These are phyloP conservation scores for Sebastes ruberrimus DNA, from an alignment of 2,797 vertebrate species.

Conservation along the genomic window DNA sequence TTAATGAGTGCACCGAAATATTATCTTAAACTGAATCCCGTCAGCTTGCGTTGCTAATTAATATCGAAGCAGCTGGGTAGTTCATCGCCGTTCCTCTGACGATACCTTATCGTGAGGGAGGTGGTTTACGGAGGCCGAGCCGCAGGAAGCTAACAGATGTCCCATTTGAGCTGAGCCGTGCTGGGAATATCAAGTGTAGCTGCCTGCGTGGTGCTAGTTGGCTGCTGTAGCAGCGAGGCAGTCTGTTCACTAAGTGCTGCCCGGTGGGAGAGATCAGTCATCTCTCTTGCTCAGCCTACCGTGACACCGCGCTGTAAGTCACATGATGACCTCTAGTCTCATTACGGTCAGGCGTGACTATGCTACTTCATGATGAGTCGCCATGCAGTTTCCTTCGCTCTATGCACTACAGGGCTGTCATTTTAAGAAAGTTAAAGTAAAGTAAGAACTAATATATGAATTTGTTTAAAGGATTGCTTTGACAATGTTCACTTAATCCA, in stretches of 20 bases:
- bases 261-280: conserved; percentile 43
- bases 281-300: conserved; percentile 1
- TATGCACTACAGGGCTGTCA: background rate
- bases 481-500: background rate
- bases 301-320: conserved; percentile 6
- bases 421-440: background rate
- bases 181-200: conserved; percentile 71
- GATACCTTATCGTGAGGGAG: conserved; percentile 48
- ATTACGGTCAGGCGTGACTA: background rate
- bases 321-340: background rate
- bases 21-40: conserved; percentile 14
- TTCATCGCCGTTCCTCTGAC: conserved; percentile 50
- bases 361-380: background rate
- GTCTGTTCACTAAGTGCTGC: conserved; percentile 64
- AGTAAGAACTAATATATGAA: background rate
- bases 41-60: conserved; percentile 52
- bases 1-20: background rate
- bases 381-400: background rate
- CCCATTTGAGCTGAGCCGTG: conserved; percentile 66
- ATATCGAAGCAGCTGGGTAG: conserved; percentile 50
- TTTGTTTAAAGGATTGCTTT: background rate
- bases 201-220: conserved; percentile 47
- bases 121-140: conserved; percentile 39
- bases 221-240: conserved; percentile 52
- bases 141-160: conserved; percentile 75